These are phyloP conservation scores for Meloe dianella DNA, from an alignment of 2,888 invertebrate species.

Conservation along the genomic window DNA sequence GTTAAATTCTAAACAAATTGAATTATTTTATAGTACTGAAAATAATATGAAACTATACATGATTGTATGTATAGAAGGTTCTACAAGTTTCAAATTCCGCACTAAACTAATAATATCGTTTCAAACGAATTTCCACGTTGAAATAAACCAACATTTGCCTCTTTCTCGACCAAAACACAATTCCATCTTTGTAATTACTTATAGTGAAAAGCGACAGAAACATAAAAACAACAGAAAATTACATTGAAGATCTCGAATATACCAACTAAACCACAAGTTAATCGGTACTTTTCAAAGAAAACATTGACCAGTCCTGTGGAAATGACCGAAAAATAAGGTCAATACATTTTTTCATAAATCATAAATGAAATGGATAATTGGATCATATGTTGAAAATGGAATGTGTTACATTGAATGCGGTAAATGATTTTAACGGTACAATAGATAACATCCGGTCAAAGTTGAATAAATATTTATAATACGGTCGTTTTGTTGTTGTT, in stretches of 20 bases:
- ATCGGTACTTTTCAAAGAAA: background rate
- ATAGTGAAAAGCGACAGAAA: too few species aligned
- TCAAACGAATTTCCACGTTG: background rate
- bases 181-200: background rate
- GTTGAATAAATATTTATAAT: background rate
- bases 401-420: slow-evolving; percentile 10
- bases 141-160: too few species aligned
- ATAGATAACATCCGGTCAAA: slow-evolving; percentile 15
- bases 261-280: background rate
- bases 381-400: background rate
- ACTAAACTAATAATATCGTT: background rate
- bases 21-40: background rate
- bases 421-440: slow-evolving; percentile 17
- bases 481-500: background rate
- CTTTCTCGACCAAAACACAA: background rate
- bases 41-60: slow-evolving; percentile 9
- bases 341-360: background rate
- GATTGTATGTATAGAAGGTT: background rate
- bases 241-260: background rate
- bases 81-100: background rate
- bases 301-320: too few species aligned
- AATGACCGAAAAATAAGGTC: background rate
- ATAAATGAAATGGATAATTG: background rate
- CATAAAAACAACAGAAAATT: background rate
- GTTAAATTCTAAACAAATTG: background rate